Evolutionary conservation across 53 echinoderm and acorn worm species (phyloP), one percentile per base, ranked within the genome.

Genomic region (Patiria pectinifera): DNA sequence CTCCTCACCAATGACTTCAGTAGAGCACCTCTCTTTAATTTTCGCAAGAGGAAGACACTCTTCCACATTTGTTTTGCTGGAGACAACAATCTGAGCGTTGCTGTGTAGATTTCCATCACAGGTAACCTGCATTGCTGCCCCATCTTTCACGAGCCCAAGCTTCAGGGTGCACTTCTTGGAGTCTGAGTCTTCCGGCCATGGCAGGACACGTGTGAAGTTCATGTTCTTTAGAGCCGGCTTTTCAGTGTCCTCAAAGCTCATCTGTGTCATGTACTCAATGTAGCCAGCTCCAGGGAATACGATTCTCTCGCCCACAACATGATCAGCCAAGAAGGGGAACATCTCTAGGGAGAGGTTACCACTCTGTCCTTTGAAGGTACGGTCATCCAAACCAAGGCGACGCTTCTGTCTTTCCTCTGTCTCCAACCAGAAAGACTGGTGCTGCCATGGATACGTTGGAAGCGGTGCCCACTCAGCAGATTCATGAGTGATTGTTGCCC

Each of bases 401-500:
- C 95, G 91, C 90, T 96, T 95, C 47, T 93, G 92, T 74, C 95
- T 83, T 18, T 99, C 94, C 77, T 97, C 99, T 19, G 96, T 93
- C 84, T 99, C 99, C 25, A 83, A 45, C 78, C 96, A 95, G 89
- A 96, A 92, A 75, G 94, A 92, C 71, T 96, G 93, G 72, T 96
- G 99, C 74, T 99, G 99, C 99, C 99, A 99, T 53, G 97, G 96
- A 90, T 99, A 99, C 45, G 92, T 83, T 4, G 99, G 99, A 24
- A 99, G 48, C 47, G 95, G 91, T 47, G 95, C 93, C 96, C 96
- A 97, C 11, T 93, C 86, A 48, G 97, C 99, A 25, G 94, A 22
- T 24, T 93, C 61, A 45, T 93, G 85, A 59, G 97, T 96, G 71
- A 97, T 48, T 23, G 90, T 83, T 19, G 81, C 82, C 99, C 99